Evolutionary conservation across 2,797 vertebrate species (phyloP).

Genomic region (Pampus argenteus): DNA sequence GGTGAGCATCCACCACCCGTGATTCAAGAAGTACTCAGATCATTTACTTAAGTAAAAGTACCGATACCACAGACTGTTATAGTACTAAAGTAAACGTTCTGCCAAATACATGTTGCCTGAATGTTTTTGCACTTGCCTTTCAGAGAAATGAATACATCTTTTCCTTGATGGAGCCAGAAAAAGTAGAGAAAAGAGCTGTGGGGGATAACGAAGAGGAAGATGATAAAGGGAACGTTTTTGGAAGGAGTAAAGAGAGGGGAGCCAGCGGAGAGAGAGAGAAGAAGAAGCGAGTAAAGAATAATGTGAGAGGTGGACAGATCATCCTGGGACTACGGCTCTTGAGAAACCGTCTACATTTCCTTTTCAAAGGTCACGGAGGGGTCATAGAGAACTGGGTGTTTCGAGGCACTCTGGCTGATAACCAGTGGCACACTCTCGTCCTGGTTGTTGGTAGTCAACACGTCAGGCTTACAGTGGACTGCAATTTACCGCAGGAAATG

Average conservation of each 20-base stretch:
- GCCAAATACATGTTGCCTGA: background rate
- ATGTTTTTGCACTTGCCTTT: constrained; percentile 37
- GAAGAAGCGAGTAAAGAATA: constrained; percentile 14
- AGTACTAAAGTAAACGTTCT: background rate
- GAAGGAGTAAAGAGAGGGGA: constrained; percentile 13
- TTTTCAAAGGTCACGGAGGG: constrained; percentile 84
- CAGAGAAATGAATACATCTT: constrained; percentile 93
- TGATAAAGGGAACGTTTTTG: background rate
- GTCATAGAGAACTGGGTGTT: constrained; percentile 86
- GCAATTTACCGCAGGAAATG: constrained; percentile 87
- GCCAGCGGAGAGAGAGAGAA: background rate
- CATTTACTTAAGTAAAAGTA: background rate
- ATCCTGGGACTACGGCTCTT: constrained; percentile 89
- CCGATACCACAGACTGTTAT: background rate
- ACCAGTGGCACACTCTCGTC: constrained; percentile 92
- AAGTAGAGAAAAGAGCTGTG: constrained; percentile 26
- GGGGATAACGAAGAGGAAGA: constrained; percentile 15
- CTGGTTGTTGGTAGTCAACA: constrained; percentile 82
- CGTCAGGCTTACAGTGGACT: constrained; percentile 90
- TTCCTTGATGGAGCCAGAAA: constrained; percentile 84
- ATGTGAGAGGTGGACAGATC: constrained; percentile 57
- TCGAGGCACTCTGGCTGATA: constrained; percentile 82
- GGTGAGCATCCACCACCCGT: constrained; percentile 77
- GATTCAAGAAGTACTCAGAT: background rate
- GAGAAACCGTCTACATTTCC: constrained; percentile 85